Conservation (phyloP, 2,113 vertebrate species). For the Colossoma macropomum region DNA sequence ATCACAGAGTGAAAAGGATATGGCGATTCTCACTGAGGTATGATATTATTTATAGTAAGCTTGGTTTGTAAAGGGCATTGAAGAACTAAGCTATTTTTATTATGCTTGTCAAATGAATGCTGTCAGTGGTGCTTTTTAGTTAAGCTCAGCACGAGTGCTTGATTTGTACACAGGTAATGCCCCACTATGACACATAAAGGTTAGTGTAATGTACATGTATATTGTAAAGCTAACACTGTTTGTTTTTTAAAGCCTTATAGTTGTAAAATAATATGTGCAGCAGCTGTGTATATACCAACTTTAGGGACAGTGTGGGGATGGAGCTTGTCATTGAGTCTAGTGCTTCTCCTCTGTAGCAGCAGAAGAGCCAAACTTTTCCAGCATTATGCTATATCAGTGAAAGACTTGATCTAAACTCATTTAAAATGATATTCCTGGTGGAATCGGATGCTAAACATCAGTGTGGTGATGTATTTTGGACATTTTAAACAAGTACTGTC, state of each 20-base stretch:
- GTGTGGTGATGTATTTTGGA: not conserved
- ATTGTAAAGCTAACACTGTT: constrained; percentile 82
- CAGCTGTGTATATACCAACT: constrained; percentile 77
- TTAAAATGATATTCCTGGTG: not conserved
- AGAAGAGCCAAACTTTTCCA: not conserved
- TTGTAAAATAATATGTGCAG: constrained; percentile 70
- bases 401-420: constrained; percentile 3
- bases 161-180: constrained; percentile 75
- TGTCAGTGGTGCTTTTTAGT: constrained; percentile 60
- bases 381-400: not conserved
- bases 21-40: constrained; percentile 1
- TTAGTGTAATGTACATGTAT: constrained; percentile 72
- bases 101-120: constrained; percentile 68
- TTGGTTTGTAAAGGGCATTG: constrained; percentile 73
- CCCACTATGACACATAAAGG: constrained; percentile 63
- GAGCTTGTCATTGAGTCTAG: constrained; percentile 61
- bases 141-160: constrained; percentile 69
- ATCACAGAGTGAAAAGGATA: constrained; percentile 22
- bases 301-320: constrained; percentile 75
- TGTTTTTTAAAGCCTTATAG: constrained; percentile 81
- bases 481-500: not conserved
- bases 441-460: not conserved
- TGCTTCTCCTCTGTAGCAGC: constrained; percentile 15
- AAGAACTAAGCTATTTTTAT: constrained; percentile 69
- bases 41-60: constrained; percentile 70